phyloP scores from a whole-genome alignment of 2,113 vertebrate species.

The Neotoma lepida region DNA sequence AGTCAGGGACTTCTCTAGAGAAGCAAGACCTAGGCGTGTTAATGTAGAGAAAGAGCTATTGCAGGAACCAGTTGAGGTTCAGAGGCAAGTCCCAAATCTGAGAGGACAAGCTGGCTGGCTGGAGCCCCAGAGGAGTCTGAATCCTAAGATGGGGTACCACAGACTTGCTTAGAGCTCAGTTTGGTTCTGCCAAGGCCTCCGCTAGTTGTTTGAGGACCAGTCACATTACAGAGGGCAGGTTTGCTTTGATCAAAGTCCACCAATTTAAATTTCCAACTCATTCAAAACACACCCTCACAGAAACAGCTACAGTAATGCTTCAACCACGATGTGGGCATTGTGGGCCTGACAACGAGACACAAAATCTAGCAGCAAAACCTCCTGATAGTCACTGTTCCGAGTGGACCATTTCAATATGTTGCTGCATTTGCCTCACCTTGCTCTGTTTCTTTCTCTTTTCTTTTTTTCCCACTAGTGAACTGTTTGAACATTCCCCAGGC shows the following conservation, averaged over 20 bases:
- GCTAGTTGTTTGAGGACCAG: not conserved
- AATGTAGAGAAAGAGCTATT: not conserved
- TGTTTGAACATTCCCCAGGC: not conserved
- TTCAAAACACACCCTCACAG: not conserved
- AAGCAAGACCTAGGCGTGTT: not conserved
- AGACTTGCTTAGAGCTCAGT: not conserved
- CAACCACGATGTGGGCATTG: not conserved
- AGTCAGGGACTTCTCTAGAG: not conserved
- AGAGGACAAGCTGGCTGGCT: not conserved
- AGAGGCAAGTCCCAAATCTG: not conserved
- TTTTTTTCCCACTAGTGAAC: not conserved
- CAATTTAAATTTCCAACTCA: constrained; percentile 30
- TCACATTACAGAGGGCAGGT: not conserved
- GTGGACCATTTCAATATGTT: not conserved
- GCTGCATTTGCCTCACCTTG: not conserved
- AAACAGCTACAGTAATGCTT: not conserved
- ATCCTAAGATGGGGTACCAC: not conserved
- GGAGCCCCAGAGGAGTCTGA: not conserved
- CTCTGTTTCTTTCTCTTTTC: too few species aligned
- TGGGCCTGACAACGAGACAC: not conserved
- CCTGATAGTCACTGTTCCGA: not conserved
- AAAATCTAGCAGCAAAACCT: not conserved
- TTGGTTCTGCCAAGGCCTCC: not conserved
- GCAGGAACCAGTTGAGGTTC: not conserved
- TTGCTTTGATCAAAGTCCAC: not conserved